Conservation (phyloP, 2,797 vertebrate genomes). For the Eospalax fontanierii region DNA sequence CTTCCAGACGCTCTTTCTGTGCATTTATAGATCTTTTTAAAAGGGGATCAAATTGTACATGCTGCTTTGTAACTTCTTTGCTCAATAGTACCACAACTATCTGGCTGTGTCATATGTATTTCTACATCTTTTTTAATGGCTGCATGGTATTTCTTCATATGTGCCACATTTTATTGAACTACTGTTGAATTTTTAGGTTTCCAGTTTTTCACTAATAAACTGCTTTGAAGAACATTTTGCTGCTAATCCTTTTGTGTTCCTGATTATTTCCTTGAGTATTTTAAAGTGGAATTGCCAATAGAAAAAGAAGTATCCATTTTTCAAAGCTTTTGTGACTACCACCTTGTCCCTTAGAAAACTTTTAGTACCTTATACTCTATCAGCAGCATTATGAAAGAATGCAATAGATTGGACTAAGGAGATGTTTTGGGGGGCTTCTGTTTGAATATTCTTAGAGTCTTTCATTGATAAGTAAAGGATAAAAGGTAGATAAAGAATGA, state of each 20-base stretch:
- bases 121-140: constrained; percentile 76
- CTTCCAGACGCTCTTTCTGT: constrained; percentile 66
- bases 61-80: constrained; percentile 79
- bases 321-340: constrained; percentile 19
- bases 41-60: constrained; percentile 76
- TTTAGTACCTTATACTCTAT: not conserved
- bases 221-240: constrained; percentile 73
- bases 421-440: constrained; percentile 33
- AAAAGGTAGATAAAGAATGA: constrained; percentile 39
- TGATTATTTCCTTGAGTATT: constrained; percentile 59
- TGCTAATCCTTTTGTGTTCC: constrained; percentile 60
- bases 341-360: constrained; percentile 19
- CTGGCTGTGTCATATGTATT: constrained; percentile 70
- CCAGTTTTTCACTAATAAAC: constrained; percentile 84
- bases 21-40: constrained; percentile 62
- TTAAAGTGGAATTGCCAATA: constrained; percentile 43
- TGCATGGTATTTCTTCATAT: constrained; percentile 71
- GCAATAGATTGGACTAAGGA: not conserved
- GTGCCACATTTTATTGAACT: constrained; percentile 81
- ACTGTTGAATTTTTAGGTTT: constrained; percentile 80
- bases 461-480: constrained; percentile 59
- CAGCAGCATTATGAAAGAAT: not conserved
- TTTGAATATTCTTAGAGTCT: not conserved
- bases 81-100: constrained; percentile 66
- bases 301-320: not conserved